Conservation (phyloP, 2,888 invertebrate species). For the Sympetrum striolatum region DNA sequence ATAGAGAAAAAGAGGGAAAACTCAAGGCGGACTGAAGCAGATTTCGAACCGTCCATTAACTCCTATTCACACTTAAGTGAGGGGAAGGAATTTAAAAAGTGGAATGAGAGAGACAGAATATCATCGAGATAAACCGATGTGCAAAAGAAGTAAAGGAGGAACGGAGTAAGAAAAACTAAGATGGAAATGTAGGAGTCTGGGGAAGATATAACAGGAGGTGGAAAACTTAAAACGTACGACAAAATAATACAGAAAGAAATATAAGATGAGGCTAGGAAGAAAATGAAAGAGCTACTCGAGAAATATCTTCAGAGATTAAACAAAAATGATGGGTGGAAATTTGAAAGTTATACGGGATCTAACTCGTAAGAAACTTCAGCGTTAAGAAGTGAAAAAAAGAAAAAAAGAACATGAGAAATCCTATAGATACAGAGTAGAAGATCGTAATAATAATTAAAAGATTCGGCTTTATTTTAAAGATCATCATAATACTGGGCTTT, state of each 20-base stretch:
- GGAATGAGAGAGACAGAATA: background rate
- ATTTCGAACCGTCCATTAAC: conserved; percentile 44
- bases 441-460: no score
- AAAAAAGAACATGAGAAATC: no score
- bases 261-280: background rate
- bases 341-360: no score
- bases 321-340: background rate
- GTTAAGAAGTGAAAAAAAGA: no score
- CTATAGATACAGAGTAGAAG: no score
- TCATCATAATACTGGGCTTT: no score
- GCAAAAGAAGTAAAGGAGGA: background rate
- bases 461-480: no score
- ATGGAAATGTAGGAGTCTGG: background rate
- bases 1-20: background rate
- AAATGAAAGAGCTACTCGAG: no score
- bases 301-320: background rate
- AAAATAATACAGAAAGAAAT: background rate
- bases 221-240: no score
- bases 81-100: background rate
- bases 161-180: background rate
- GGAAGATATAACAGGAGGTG: background rate
- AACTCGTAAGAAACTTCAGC: no score
- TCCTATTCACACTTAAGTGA: conserved; percentile 31
- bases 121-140: background rate
- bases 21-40: conserved; percentile 28